A percentile compares a stretch with the other conserved stretches of the same genome.
These are phyloP conservation scores for Spisula solida DNA, from an alignment of 2,888 invertebrate genomes.

Conservation along the genomic window DNA sequence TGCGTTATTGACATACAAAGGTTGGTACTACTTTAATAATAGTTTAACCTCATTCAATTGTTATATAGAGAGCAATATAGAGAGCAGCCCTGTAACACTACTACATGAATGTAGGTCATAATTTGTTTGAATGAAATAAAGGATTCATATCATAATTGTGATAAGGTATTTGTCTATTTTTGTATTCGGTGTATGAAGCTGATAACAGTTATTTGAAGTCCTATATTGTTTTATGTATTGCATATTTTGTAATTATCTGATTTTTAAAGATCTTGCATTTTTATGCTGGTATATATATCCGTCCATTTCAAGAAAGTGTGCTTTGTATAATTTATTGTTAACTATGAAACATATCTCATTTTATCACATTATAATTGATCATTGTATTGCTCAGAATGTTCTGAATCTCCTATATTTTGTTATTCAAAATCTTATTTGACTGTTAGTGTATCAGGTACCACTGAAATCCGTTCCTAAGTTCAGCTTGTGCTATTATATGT, in stretches of 20 bases:
- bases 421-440: not conserved
- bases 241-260: not conserved
- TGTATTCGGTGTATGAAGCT: too few relatives aligned
- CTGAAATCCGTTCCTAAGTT: not conserved
- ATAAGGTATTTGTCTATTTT: too few relatives aligned
- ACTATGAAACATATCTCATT: not conserved
- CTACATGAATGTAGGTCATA: too few relatives aligned
- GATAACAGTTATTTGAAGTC: too few relatives aligned
- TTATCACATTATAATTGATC: not conserved
- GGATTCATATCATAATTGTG: too few relatives aligned
- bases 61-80: too few relatives aligned
- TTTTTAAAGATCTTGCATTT: not conserved
- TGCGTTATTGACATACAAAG: too few relatives aligned
- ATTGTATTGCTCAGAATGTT: not conserved
- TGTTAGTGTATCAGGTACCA: not conserved
- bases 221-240: not conserved
- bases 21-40: too few relatives aligned
- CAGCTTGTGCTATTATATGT: not conserved
- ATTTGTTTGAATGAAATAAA: too few relatives aligned
- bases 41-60: too few relatives aligned
- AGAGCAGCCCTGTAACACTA: too few relatives aligned
- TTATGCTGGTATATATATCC: not conserved
- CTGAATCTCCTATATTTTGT: not conserved
- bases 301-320: conserved; percentile 13
- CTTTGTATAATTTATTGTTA: not conserved